Evolutionary conservation across 2,888 invertebrate genomes (phyloP), one percentile per base, ranked within the genome.

Genomic region (Pediacus dermestoides): DNA sequence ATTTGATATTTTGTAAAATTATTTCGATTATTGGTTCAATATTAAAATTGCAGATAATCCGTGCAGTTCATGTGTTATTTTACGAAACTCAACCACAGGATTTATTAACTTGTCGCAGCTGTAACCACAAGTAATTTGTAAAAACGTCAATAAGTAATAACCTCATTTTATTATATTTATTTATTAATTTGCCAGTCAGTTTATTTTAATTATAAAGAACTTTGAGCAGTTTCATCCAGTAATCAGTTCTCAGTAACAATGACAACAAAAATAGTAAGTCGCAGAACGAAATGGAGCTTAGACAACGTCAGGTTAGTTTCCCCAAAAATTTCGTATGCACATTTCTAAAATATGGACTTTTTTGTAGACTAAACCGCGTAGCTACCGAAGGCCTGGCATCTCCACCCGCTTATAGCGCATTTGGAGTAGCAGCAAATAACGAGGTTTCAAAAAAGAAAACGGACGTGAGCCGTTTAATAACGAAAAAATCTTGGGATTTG

Each of bases 401-500:
- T 16, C 93, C 93, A 12, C 91, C 92, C 16, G 92, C 92, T 1
- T 93, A 84, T 60, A 88, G 82, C 66, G 80, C 83, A 34, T 80
- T 83, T 1, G 76, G 81, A 2, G 78, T 80, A 39, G 78, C 85
- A 28, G 81, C 76, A 57, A 84, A 84, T 53, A 80, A 77, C 2
- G 92, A 92, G 73, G 79, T 83, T 3, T 82, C 85, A 0, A 83
- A 83, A 64, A 83, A 83, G 64, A 92, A 93, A 60, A 78, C 82
- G 0, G 89, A 90, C 64, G 81, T 86, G 0, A 87, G 85, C 67
- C 81, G 86, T 57, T 74, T 93, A 35, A 83, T 94, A 50, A 88
- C 90, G 4, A 95, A 94, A 66, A 91, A 94, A 66, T 86, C 95
- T 33, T 97, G 96, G 96, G 96, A 97, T 64, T 78, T 96, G 34